These are phyloP conservation scores for Limenitis camilla DNA, from an alignment of 2,888 invertebrate species.

Conservation along the genomic window DNA sequence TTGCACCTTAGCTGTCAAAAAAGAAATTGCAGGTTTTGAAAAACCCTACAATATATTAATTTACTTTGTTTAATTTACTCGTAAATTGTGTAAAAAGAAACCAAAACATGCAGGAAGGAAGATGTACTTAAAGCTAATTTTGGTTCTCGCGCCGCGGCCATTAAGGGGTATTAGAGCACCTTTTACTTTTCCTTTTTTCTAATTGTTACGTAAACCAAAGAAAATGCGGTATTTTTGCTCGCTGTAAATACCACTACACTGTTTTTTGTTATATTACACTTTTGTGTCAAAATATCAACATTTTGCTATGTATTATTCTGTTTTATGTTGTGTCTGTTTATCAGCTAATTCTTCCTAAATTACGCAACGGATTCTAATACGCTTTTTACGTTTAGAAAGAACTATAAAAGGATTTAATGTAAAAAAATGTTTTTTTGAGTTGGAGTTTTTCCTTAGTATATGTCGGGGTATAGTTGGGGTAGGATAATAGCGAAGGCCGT, in stretches of 20 bases:
- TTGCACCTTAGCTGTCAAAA: no score
- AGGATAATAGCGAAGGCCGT: no score
- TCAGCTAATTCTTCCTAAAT: no score
- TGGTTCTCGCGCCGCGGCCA: conserved; percentile 43
- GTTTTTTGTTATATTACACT: conserved; percentile 5
- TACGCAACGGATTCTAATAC: background rate
- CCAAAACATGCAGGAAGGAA: conserved; percentile 4
- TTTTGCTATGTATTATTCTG: background rate
- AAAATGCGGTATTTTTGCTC: conserved; percentile 40
- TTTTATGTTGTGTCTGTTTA: no score
- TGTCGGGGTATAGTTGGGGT: no score
- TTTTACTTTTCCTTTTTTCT: conserved; percentile 45
- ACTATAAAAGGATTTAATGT: no score
- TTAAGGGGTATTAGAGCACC: conserved; percentile 44
- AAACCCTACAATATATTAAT: no score
- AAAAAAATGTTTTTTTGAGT: no score
- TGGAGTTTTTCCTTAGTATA: no score
- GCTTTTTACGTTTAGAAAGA: no score
- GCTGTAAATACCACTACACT: conserved; percentile 1
- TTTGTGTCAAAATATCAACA: background rate
- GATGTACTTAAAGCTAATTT: conserved; percentile 34
- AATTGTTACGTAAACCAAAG: conserved; percentile 64
- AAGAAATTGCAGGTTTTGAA: no score
- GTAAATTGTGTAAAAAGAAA: conserved; percentile 4
- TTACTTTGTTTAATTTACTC: background rate